Evolutionary conservation across 1,140 invertebrate genomes (phyloP), one percentile per base, ranked within the genome.

Genomic region (Vollenhovia emeryi): DNA sequence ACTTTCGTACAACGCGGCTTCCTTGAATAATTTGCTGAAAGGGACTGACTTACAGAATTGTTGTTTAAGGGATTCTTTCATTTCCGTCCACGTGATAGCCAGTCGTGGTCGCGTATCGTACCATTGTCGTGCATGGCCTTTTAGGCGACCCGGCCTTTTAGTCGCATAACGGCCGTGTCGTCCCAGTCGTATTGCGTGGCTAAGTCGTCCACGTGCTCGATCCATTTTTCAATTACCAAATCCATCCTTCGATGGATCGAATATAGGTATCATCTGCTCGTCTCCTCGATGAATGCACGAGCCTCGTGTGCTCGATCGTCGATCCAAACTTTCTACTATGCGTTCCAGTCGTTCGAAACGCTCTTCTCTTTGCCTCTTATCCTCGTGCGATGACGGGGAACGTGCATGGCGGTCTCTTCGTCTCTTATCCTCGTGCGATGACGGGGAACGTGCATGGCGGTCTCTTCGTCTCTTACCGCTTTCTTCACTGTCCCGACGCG

Each of bases 31-130:
- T 1, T 30, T 68, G 8, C 3, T 33, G 15, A 83, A 60, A 0
- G 68, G 27, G 1, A 83, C n/a, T 0, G 50, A 27, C 79, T 83
- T 83, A 27, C 68, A 21, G 4, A 83, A 83, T 3, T 83, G 66
- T 1, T 69, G 21, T 9, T 0, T 15, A 18, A 83, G 15, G 0
- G 6, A 0, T 0, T 60, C 5, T 0, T 59, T 75, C 6, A n/a
- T 43, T 0, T 75, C 24, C 3, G 0, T 1, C 36, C 40, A 83
- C 0, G 45, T 33, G 2, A 43, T 0, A 0, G 55, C 36, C 3
- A 83, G 3, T 43, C 1, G 18, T 9, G 2, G 24, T 0, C 64
- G 33, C 2, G 79, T 13, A 11, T 82, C 78, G 3, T 80, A 80
- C 64, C 62, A 80, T 0, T 27, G 15, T 0, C 78, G 18, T 0